Conservation (phyloP, 2,888 invertebrate genomes). For the Bombyx huttoni region DNA sequence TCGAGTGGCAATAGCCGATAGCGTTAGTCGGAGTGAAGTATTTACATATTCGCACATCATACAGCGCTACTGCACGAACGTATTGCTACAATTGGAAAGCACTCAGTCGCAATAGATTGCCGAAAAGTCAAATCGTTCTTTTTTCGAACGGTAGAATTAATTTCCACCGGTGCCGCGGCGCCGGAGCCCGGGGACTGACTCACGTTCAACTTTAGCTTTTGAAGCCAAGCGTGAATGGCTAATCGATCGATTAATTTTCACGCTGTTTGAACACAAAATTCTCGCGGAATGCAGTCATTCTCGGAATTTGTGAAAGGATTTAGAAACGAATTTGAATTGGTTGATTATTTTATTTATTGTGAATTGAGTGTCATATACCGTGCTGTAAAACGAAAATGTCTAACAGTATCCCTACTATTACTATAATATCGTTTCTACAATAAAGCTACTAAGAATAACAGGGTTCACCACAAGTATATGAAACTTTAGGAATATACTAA, state of each 20-base stretch:
- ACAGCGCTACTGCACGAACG: slow-evolving; percentile 15
- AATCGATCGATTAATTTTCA: slow-evolving; percentile 68
- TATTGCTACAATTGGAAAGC: slow-evolving; percentile 25
- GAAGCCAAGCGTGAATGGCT: slow-evolving; percentile 51
- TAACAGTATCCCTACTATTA: neutral
- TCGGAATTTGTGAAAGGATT: slow-evolving; percentile 21
- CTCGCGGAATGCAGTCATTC: slow-evolving; percentile 30
- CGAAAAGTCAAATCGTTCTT: slow-evolving; percentile 32
- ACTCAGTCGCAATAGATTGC: slow-evolving; percentile 33
- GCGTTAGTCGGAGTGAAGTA: slow-evolving; percentile 22
- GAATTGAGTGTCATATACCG: no score
- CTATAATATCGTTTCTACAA: no score
- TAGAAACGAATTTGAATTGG: neutral
- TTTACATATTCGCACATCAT: slow-evolving; percentile 14
- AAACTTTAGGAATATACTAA: no score
- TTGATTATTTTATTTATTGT: neutral
- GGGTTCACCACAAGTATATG: no score
- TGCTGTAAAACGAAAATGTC: no score
- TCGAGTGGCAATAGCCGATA: slow-evolving; percentile 16
- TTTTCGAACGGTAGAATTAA: slow-evolving; percentile 51
- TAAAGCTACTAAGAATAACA: no score
- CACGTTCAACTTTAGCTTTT: slow-evolving; percentile 59
- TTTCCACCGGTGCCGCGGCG: slow-evolving; percentile 38
- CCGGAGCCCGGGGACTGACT: slow-evolving; percentile 37
- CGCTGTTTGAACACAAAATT: slow-evolving; percentile 52